phyloP scores from a whole-genome alignment of 2,888 invertebrate species.

The Ochlodes sylvanus region DNA sequence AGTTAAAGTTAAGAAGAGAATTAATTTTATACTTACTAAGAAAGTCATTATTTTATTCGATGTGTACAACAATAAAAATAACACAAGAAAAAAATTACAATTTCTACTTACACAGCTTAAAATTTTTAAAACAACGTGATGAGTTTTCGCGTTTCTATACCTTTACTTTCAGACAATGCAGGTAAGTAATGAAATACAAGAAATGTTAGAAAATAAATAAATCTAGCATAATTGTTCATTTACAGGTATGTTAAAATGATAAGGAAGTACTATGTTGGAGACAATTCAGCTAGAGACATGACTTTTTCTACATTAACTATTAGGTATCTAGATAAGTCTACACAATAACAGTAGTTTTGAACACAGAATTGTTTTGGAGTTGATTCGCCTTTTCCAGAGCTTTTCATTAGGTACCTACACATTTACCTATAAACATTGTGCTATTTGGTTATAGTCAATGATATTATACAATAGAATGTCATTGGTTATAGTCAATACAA shows the following conservation, averaged over 20 bases:
- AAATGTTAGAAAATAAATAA: too few species aligned
- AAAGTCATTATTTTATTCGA: conserved; percentile 7
- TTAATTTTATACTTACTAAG: conserved; percentile 3
- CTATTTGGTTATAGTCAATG: too few species aligned
- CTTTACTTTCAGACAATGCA: too few species aligned
- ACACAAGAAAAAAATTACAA: background rate
- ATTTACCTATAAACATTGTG: too few species aligned
- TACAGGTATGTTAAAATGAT: too few species aligned
- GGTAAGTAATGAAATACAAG: too few species aligned
- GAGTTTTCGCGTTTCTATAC: background rate
- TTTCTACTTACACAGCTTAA: background rate
- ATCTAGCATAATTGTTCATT: too few species aligned
- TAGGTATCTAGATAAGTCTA: background rate
- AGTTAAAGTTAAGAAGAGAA: conserved; percentile 45
- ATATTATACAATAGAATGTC: too few species aligned
- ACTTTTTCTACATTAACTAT: background rate
- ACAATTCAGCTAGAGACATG: conserved; percentile 2
- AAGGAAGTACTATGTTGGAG: background rate
- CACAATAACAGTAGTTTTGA: conserved; percentile 55
- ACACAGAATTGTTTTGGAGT: conserved; percentile 77
- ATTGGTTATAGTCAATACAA: too few species aligned
- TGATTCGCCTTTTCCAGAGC: conserved; percentile 57
- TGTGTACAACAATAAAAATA: conserved; percentile 7
- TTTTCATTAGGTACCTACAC: background rate
- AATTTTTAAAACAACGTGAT: background rate